Conservation (phyloP, 2,797 vertebrate genomes). For the Chrysocyon brachyurus region DNA sequence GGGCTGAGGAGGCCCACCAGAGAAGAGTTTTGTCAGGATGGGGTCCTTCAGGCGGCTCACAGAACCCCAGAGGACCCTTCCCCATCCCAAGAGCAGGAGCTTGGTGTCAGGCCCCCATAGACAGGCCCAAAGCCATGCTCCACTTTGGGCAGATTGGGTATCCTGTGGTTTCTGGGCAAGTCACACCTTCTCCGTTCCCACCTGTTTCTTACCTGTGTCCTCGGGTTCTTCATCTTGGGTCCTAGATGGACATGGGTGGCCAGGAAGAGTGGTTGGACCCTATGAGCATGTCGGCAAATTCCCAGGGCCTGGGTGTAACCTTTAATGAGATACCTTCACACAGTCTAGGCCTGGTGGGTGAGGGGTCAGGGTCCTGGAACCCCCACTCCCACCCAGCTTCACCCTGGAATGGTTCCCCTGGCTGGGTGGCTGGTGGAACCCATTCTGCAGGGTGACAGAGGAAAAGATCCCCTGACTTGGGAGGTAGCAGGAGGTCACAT, state of each 20-base stretch:
- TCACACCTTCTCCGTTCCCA: not conserved
- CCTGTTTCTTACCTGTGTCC: not conserved
- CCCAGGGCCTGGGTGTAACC: not conserved
- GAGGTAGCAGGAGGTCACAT: not conserved
- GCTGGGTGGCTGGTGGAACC: not conserved
- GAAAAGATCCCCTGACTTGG: not conserved
- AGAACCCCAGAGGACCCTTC: not conserved
- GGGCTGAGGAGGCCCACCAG: not conserved
- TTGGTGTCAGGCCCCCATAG: not conserved
- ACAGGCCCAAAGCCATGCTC: not conserved
- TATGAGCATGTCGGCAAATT: not conserved
- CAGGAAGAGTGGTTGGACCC: not conserved
- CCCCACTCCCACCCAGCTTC: not conserved
- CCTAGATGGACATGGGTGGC: not conserved
- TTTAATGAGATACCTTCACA: not conserved
- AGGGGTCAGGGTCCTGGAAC: not conserved
- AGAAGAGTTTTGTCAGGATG: too few relatives aligned
- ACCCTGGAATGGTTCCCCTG: not conserved
- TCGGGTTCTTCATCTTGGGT: not conserved
- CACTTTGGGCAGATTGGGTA: not conserved
- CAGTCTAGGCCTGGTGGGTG: not conserved
- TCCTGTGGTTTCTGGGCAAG: not conserved
- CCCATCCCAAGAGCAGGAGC: not conserved
- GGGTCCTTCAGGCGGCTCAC: not conserved
- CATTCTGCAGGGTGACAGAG: not conserved